A percentile compares a stretch with the other conserved stretches of the same genome.
Conservation (phyloP, 2,888 invertebrate species). For the Rhogogaster chlorosoma region DNA sequence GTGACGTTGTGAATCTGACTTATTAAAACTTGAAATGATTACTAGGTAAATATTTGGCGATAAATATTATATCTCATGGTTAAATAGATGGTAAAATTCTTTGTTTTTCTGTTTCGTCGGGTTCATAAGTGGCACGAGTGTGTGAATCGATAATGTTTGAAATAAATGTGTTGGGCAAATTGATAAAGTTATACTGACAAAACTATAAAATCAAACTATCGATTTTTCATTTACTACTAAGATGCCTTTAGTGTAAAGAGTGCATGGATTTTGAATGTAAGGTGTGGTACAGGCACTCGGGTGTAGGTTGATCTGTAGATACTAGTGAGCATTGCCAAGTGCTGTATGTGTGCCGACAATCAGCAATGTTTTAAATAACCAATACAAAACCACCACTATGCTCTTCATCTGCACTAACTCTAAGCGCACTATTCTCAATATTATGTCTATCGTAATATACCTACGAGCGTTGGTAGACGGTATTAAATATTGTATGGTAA, state of each 20-base stretch:
- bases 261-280: constrained; percentile 74
- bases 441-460: constrained; percentile 20
- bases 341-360: constrained; percentile 78
- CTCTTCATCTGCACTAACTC: constrained; percentile 56
- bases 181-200: not conserved
- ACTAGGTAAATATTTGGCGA: not conserved
- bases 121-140: constrained; percentile 13
- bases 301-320: constrained; percentile 75
- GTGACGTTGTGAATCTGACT: constrained; percentile 4
- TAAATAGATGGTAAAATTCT: not conserved
- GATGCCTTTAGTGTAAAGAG: constrained; percentile 65
- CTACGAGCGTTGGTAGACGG: not conserved
- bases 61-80: not conserved
- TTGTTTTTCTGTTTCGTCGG: not conserved
- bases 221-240: constrained; percentile 32
- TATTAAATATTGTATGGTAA: constrained; percentile 15
- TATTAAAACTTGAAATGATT: not conserved
- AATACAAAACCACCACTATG: constrained; percentile 64
- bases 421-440: constrained; percentile 39
- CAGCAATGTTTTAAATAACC: constrained; percentile 71
- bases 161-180: constrained; percentile 19
- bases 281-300: constrained; percentile 76
- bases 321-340: constrained; percentile 77
- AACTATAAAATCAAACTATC: constrained; percentile 16
- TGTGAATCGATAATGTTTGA: not conserved